These are phyloP conservation scores for Catharus bicknelli DNA, from an alignment of 2,113 vertebrate genomes.

Conservation along the genomic window DNA sequence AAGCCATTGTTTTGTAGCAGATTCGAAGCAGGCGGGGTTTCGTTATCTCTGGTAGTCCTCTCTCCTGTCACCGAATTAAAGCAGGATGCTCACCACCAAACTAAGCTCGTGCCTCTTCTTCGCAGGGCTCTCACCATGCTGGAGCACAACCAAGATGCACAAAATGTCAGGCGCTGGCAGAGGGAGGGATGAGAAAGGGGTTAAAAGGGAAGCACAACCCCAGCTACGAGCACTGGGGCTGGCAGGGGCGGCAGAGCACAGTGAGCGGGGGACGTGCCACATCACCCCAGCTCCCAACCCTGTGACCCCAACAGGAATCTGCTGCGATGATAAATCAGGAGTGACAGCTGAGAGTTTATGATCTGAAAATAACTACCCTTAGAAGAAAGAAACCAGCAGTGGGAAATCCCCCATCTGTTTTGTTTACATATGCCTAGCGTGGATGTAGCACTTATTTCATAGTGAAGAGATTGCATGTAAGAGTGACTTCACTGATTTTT, in stretches of 20 bases:
- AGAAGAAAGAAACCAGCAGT: conserved; percentile 18
- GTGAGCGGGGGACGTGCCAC: background rate
- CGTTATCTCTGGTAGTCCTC: background rate
- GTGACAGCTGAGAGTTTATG: conserved; percentile 42
- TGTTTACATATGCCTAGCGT: background rate
- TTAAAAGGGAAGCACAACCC: background rate
- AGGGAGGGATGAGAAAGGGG: background rate
- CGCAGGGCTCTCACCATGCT: background rate
- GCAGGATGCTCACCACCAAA: background rate
- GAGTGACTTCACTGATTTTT: background rate
- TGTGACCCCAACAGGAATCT: background rate
- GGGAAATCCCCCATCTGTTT: conserved; percentile 44
- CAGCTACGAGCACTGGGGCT: background rate
- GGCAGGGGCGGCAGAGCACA: background rate
- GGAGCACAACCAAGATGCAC: background rate
- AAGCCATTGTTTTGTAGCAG: conserved; percentile 20
- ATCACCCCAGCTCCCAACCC: background rate
- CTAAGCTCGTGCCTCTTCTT: background rate
- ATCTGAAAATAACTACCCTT: conserved; percentile 49
- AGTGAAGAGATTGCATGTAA: background rate
- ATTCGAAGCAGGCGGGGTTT: background rate
- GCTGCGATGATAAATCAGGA: background rate
- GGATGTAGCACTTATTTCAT: background rate
- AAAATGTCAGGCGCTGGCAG: conserved; percentile 40
- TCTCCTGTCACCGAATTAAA: background rate